Evolutionary conservation across 2,888 invertebrate species (phyloP), one percentile per base, ranked within the genome.

Genomic region (Rhamphomyia laevipes): DNA sequence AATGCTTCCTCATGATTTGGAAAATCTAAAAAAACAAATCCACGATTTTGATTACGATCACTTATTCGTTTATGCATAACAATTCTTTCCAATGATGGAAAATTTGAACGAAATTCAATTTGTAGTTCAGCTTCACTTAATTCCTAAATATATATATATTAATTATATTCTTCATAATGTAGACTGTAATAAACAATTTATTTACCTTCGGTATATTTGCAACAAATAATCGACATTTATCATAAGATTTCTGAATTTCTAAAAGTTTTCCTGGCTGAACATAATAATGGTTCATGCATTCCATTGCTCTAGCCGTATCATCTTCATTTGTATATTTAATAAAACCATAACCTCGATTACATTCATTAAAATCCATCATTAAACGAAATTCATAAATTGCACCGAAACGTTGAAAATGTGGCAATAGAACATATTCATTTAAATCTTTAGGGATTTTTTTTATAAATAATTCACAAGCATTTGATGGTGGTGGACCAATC

Each of bases 361-460:
- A 49, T 16, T 62, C 57, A 47, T 57, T 58, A 47, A 61, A 63
- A 43, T 65, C 63, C 51, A 63, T 59, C 11, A 63, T 61, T 2
- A 65, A 50, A 1, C 65, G 60, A 37, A 64, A 61, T 48, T 63
- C 61, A 43, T 64, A 65, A n/a, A 65, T 59, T 15, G 52, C 50
- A 0, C 65, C 65, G 47, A 63, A 64, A 5, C 61, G 57, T 12
- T 59, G 44, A 50, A 65, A 63, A 10, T 59, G 59, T 4, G 58
- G 52, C 5, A 64, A 18, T 1, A 65, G 51, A 10, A 55, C 55
- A 3, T 58, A 49, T 45, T 61, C 63, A 30, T 54, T 51, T 5
- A 62, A 42, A 33, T 57, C 51, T 15, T 57, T 57, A 5, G 64
- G 63, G 12, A 64, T 61, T 15, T 57, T 57, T 1, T 60, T 60